phyloP scores from a whole-genome alignment of 2,113 vertebrate genomes.

The Athene cunicularia region DNA sequence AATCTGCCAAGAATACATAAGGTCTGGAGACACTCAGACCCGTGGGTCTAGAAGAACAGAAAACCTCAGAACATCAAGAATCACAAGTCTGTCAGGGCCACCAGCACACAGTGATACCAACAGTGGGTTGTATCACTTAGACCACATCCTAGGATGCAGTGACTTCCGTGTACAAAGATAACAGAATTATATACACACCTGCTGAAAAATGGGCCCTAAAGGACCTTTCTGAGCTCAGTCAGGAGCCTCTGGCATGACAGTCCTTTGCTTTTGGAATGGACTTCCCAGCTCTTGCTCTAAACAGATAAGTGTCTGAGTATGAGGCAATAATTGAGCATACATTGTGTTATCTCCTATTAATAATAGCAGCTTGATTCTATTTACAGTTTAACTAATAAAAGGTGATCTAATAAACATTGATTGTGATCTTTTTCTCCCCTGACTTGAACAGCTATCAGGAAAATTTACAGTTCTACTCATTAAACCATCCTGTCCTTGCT shows the following conservation, averaged over 20 bases:
- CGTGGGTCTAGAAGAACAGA: not conserved
- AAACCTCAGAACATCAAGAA: not conserved
- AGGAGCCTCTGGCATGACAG: not conserved
- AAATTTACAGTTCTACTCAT: not conserved
- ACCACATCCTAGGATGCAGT: not conserved
- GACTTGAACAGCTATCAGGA: not conserved
- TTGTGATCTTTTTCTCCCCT: not conserved
- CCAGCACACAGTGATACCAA: not conserved
- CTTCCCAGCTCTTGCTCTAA: not conserved
- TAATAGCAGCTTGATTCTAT: not conserved
- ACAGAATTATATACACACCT: not conserved
- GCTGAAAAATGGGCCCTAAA: not conserved
- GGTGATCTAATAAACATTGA: not conserved
- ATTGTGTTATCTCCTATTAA: not conserved
- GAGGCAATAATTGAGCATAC: not conserved
- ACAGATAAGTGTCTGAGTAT: not conserved
- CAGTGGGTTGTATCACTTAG: not conserved
- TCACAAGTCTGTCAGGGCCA: not conserved
- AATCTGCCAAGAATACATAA: not conserved
- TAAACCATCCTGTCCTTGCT: not conserved
- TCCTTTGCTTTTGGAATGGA: not conserved
- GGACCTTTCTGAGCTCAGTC: not conserved
- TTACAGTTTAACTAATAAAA: not conserved
- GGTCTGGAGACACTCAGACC: not conserved
- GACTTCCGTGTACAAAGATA: not conserved